Base-by-base conservation (phyloP, 2,113 vertebrate genomes). In the Mustela lutreola region DNA sequence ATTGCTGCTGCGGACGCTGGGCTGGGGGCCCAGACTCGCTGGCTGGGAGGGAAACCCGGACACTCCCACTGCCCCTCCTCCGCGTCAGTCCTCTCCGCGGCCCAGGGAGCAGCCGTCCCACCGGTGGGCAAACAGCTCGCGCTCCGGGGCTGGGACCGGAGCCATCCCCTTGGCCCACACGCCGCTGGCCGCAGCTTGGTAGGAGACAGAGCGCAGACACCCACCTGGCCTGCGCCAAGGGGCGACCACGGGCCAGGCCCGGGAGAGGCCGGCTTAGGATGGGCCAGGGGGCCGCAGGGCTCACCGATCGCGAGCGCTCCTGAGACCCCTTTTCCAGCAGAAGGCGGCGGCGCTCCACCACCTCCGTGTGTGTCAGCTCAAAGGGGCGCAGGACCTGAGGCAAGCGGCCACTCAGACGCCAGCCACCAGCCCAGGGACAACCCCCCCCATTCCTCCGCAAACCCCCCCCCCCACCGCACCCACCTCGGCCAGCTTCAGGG, bases 311-410 rank as follows among this genome's bases (percentile, higher is more conserved):
- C 1, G 62, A 53, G 2, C 96, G 96, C 15, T 98, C 98, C 78
- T 98, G 98, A 9, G 67, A 7, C 0, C 95, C 97, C 98, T 97
- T 98, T 19, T 97, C 98, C 95, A 97, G 86, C 60, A 99, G 94
- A 73, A 99, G 98, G 85, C 97, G 98, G 81, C 99, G 98, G 95
- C 99, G 98, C 96, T 99, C 99, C 94, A 99, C 99, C 39, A 99
- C 98, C 96, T 99, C 99, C 0, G 97, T 97, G 76, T 99, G 99
- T 1, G 98, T 99, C 83, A 99, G 97, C 67, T 98, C 91, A 31
- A 99, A 99, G 0, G 99, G 98, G 0, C 96, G 94, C 56, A 99
- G 98, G 16, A 99, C 98, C 99, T 99, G 94, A 4, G 15, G 18
- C 28, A 0, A 16, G 63, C 2, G 2, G 33, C n/a, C 16, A 0